Conservation (phyloP, 2,113 vertebrate species). For the Fulica atra region DNA sequence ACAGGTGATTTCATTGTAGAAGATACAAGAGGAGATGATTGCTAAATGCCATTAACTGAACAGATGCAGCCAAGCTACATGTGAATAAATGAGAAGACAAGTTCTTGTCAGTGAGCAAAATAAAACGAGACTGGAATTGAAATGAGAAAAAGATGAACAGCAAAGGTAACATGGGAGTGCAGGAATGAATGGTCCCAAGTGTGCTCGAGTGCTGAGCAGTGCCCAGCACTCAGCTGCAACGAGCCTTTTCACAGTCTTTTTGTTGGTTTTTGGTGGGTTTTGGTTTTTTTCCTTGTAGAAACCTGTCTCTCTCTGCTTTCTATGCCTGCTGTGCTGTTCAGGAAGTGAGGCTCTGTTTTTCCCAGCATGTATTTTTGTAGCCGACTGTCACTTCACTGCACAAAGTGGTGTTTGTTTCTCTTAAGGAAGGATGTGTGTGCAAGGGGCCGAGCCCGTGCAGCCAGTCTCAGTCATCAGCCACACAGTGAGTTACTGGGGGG, state of each 20-base stretch:
- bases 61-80: not conserved
- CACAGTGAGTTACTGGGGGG: not conserved
- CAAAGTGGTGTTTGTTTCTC: not conserved
- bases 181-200: not conserved
- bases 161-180: not conserved
- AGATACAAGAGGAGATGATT: not conserved
- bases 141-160: not conserved
- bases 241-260: not conserved
- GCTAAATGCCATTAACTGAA: not conserved
- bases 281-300: not conserved
- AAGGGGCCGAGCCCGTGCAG: not conserved
- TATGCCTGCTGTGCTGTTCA: not conserved
- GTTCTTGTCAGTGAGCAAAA: not conserved
- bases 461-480: not conserved
- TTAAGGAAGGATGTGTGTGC: not conserved
- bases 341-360: not conserved
- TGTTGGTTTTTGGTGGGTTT: not conserved
- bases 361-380: not conserved
- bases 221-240: not conserved
- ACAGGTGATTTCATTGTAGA: not conserved
- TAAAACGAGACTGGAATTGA: not conserved
- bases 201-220: not conserved
- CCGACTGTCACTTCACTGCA: not conserved
- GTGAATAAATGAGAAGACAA: not conserved
- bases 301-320: not conserved